Conservation (phyloP, 2,113 vertebrate genomes). For the Saguinus imperator region DNA sequence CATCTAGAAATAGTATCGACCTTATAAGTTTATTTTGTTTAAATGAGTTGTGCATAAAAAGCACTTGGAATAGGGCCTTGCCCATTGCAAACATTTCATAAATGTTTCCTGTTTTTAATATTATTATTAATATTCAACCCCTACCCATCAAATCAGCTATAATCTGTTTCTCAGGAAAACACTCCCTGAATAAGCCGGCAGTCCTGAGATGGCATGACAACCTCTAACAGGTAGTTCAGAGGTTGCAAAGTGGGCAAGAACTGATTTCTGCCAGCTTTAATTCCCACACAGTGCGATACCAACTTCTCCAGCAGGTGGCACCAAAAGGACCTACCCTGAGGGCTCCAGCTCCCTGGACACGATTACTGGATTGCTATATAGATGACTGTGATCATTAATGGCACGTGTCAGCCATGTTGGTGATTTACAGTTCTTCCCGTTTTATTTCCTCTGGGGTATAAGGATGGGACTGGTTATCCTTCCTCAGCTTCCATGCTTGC, state of each 20-base stretch:
- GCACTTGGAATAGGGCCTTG: neutral
- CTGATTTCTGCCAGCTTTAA: neutral
- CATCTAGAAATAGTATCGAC: neutral
- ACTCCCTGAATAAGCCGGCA: neutral
- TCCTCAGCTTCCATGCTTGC: neutral
- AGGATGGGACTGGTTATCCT: neutral
- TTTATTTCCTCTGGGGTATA: neutral
- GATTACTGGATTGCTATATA: neutral
- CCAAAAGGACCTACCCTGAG: neutral
- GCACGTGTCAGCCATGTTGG: neutral
- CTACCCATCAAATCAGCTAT: neutral
- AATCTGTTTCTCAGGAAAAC: neutral
- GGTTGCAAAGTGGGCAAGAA: neutral
- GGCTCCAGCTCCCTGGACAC: neutral
- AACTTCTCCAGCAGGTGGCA: neutral
- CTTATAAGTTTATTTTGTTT: neutral
- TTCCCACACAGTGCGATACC: neutral
- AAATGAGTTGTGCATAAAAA: neutral
- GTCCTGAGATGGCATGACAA: neutral
- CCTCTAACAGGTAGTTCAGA: neutral
- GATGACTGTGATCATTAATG: neutral
- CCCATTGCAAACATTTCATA: neutral
- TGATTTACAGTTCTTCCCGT: neutral
- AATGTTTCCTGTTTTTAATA: neutral
- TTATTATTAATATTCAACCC: neutral